phyloP scores from a whole-genome alignment of 1,140 invertebrate genomes.

The Penaeus indicus region DNA sequence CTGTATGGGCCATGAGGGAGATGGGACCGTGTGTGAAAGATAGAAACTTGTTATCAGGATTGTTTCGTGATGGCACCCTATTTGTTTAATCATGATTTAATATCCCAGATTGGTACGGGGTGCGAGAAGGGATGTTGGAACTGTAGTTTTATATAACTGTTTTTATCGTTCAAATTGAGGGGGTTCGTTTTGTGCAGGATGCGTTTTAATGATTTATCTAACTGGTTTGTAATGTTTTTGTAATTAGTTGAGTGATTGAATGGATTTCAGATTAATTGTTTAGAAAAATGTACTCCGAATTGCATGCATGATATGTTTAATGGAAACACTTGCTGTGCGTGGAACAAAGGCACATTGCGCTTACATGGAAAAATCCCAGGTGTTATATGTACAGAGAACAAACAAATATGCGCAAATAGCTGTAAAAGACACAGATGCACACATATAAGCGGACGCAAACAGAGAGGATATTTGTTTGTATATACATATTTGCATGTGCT shows the following conservation, averaged over 20 bases:
- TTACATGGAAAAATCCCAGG: too few species aligned
- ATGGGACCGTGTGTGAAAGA: constrained; percentile 39
- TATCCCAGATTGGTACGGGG: constrained; percentile 60
- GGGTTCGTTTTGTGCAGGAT: constrained; percentile 10
- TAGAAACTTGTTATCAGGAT: constrained; percentile 63
- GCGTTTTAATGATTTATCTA: constrained; percentile 47
- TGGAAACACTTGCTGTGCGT: neutral
- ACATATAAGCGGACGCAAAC: neutral
- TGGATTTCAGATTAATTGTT: constrained; percentile 47
- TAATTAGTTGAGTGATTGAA: constrained; percentile 57
- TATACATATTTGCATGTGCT: neutral
- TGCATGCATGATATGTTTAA: neutral
- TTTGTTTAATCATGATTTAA: constrained; percentile 66
- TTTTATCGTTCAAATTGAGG: constrained; percentile 38
- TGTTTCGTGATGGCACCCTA: constrained; percentile 65
- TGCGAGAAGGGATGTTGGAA: constrained; percentile 12
- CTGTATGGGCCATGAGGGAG: constrained; percentile 58
- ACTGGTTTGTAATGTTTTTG: constrained; percentile 56
- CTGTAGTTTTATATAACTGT: neutral
- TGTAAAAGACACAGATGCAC: neutral
- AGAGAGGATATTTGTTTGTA: neutral
- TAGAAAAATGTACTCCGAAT: constrained; percentile 31
- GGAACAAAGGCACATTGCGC: neutral
- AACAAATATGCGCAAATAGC: neutral
- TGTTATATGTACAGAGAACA: neutral